Evolutionary conservation across 2,797 vertebrate species (phyloP), one percentile per base, ranked within the genome.

Genomic region (Chromobotia macracanthus): DNA sequence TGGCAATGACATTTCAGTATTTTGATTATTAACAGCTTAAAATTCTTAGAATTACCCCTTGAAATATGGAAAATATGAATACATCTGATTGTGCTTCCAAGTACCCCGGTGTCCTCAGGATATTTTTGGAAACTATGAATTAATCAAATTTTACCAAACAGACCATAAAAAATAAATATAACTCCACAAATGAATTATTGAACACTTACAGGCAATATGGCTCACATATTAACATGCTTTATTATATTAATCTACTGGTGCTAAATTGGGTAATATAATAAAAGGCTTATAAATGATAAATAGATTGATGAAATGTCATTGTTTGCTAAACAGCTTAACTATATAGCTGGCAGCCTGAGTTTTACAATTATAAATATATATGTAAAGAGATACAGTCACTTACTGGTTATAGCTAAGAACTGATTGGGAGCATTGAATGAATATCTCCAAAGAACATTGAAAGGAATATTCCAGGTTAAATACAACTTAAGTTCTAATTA

Each of bases 321-420:
- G 64, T 35, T 71, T 50, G 70, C 64, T 73, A 78, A 72, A 80
- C 78, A 83, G 53, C 63, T 61, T 25, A 58, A 28, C 69, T 25
- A n/a, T 58, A 16, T 28, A 44, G 38, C 41, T 75, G 19, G 64
- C 74, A 83, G 83, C 79, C 72, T 75, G 84, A 53, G 6, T 65
- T 80, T 82, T 82, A 60, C 23, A 81, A 72, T 84, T 80, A 72
- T n/a, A n/a, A n/a, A n/a, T n/a, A n/a, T n/a, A 83, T 88, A 85
- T 86, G 84, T 89, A 89, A 85, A 88, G 82, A 84, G 78, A 73
- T 84, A 87, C 87, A 70, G 84, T 75, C 84, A 93, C 92, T 93
- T 93, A 93, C 91, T 88, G 85, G 86, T 77, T 73, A 89, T 84
- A 88, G 90, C 91, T 90, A 91, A 82, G 35, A 83, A 88, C 86